Base-by-base conservation (phyloP, 1,140 invertebrate species). In the Drosophila albomicans region DNA sequence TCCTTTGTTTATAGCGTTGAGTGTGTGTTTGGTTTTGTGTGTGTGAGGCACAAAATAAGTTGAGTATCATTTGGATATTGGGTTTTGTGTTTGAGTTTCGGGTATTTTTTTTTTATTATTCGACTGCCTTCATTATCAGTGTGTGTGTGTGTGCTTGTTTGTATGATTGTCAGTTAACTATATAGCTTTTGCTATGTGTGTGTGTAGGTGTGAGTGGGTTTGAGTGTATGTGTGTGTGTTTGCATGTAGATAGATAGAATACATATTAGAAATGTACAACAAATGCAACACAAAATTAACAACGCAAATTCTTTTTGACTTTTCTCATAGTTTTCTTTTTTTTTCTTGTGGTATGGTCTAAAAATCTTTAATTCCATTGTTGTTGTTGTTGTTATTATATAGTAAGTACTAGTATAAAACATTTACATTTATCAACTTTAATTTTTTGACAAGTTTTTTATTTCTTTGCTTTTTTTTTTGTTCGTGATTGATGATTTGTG, bases 251-350 rank as follows among this genome's bases (percentile, higher is more conserved):
- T 54, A 70, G 43, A 38, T 71, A 64, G 66, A 54, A 56, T 66
- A 62, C 68, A 69, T 82, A 78, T 74, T 81, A 73, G 75, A 81
- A 84, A 78, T 89, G 62, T 89, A 89, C 85, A 89, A 90, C 78
- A 89, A 90, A 89, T 79, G 85, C 85, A 89, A 89, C 85, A 89
- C 79, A 89, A 89, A 89, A 89, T 90, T 79, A 89, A 85, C 86
- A 89, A 89, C 78, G 72, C 81, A 89, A 85, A 68, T 81, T 56
- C 61, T 61, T 46, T 69, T 63, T 20, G 25, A 56, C 46, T 25
- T 70, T 79, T 57, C 56, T 41, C 58, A 32, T 32, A 28, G 41
- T 45, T 32, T 58, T 52, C 35, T 63, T 75, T 68, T 20, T 25
- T 25, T 25, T 25, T 25, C 20, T 69, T 69, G 54, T 57, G 15